Evolutionary conservation across 2,113 vertebrate genomes (phyloP).

Genomic region (Zosterops japonicus): DNA sequence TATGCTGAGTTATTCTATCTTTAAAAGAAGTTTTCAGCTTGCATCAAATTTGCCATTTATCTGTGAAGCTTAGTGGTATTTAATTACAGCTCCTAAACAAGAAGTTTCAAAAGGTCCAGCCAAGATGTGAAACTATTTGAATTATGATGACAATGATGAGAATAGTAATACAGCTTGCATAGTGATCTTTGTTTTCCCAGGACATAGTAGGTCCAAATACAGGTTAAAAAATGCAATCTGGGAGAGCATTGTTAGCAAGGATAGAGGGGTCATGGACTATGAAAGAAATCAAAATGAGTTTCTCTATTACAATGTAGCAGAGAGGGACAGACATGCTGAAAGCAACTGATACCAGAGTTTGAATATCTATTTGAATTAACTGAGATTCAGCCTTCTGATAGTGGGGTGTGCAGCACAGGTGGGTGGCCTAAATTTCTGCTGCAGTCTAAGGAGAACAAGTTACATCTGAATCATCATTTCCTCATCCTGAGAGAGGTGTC

Average conservation of each 20-base stretch:
- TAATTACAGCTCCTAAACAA: neutral
- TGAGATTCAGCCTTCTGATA: neutral
- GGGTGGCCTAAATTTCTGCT: neutral
- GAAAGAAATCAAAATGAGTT: neutral
- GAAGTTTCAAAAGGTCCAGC: neutral
- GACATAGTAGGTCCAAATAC: neutral
- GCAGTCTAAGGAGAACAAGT: neutral
- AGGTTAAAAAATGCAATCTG: neutral
- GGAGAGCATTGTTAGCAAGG: neutral
- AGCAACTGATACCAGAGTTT: neutral
- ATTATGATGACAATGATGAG: neutral
- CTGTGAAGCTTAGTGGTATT: neutral
- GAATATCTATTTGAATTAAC: neutral
- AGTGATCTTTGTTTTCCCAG: neutral
- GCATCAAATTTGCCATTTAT: neutral
- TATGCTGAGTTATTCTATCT: neutral
- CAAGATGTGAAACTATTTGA: neutral
- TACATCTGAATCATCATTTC: neutral
- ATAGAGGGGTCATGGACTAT: neutral
- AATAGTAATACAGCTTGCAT: neutral
- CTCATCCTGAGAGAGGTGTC: neutral
- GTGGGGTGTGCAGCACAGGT: neutral
- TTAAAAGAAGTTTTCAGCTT: neutral
- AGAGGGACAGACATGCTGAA: neutral
- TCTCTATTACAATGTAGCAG: rapidly evolving